Percentiles rank a stretch among this genome's conserved stretches.
Evolutionary conservation across 2,797 vertebrate species (phyloP).

Genomic region (Enteromius trimaculatus): DNA sequence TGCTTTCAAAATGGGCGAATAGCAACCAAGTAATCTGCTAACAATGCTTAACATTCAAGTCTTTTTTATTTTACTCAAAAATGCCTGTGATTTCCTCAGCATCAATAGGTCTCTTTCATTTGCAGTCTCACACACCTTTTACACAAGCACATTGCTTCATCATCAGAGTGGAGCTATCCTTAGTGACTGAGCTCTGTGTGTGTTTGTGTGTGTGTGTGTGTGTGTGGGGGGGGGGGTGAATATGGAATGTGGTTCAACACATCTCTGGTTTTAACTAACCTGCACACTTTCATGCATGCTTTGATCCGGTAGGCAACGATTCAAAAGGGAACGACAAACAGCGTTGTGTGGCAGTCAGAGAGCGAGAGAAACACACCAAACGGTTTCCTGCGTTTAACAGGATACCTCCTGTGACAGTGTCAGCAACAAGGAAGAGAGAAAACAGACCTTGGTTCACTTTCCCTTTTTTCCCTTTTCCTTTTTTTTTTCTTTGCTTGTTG

Average conservation of each 20-base stretch:
- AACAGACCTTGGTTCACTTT: slow-evolving; percentile 22
- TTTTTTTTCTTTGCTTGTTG: not conserved
- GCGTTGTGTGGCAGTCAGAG: slow-evolving; percentile 50
- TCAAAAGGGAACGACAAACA: slow-evolving; percentile 56
- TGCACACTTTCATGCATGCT: slow-evolving; percentile 57
- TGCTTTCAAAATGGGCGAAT: not conserved
- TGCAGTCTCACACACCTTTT: slow-evolving; percentile 50
- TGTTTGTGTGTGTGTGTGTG: too few relatives aligned
- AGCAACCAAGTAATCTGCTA: not conserved
- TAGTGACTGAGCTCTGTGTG: slow-evolving; percentile 21
- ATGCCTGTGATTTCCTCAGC: not conserved
- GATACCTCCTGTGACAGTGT: slow-evolving; percentile 54
- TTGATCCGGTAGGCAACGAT: slow-evolving; percentile 57
- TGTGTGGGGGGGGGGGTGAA: not conserved
- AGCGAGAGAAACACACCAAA: slow-evolving; percentile 50
- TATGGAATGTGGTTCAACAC: slow-evolving; percentile 46
- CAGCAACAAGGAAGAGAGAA: slow-evolving; percentile 46
- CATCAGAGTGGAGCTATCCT: slow-evolving; percentile 49
- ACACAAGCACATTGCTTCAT: slow-evolving; percentile 48
- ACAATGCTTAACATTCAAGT: not conserved
- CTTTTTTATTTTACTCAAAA: not conserved
- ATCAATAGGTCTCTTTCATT: slow-evolving; percentile 45
- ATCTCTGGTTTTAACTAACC: slow-evolving; percentile 58
- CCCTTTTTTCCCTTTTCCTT: slow-evolving; percentile 6
- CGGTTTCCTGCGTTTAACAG: slow-evolving; percentile 54